phyloP scores from a whole-genome alignment of 2,113 vertebrate genomes.

The Columba livia region DNA sequence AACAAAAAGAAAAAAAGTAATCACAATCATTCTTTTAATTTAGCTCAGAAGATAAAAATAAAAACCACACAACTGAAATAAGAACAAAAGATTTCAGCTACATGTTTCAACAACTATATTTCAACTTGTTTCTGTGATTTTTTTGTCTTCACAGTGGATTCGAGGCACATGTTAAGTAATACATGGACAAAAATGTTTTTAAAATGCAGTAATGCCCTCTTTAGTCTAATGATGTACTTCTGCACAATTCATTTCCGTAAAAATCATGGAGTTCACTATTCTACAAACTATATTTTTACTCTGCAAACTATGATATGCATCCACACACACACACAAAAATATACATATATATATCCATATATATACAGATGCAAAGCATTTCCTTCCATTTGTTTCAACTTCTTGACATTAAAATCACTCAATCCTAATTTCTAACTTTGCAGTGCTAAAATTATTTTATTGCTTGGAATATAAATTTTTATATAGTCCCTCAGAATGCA shows the following conservation, averaged over 20 bases:
- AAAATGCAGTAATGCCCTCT: background rate
- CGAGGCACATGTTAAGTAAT: background rate
- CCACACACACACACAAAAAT: background rate
- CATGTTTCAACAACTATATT: background rate
- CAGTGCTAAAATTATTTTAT: background rate
- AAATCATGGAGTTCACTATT: background rate
- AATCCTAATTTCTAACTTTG: background rate
- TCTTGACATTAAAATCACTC: background rate
- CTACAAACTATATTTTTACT: background rate
- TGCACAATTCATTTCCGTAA: background rate
- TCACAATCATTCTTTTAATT: background rate
- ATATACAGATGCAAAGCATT: background rate
- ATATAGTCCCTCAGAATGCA: background rate
- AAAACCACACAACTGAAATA: background rate
- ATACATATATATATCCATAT: no score
- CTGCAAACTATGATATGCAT: background rate
- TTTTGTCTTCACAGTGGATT: background rate
- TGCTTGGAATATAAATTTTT: background rate
- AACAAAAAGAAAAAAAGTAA: constrained; percentile 4
- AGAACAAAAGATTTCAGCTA: background rate
- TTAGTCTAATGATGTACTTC: background rate
- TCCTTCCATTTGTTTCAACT: background rate
- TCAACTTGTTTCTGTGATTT: background rate
- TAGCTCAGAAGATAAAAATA: background rate
- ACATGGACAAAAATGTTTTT: background rate